Evolutionary conservation across 2,888 invertebrate genomes (phyloP).

Genomic region (Perithous albicinctus): DNA sequence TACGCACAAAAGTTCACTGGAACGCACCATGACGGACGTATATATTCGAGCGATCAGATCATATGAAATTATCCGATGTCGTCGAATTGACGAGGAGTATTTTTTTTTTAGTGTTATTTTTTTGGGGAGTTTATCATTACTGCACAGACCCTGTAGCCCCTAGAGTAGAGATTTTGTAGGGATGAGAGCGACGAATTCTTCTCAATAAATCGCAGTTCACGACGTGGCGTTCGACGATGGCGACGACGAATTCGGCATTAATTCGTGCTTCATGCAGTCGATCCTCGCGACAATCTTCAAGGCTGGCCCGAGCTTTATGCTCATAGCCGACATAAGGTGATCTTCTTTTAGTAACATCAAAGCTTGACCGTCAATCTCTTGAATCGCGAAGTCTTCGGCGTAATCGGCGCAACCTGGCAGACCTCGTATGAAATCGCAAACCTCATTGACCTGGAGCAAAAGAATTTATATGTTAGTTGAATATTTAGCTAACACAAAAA

Average conservation of each 20-base stretch:
- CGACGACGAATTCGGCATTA: slow-evolving; percentile 76
- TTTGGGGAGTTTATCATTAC: slow-evolving; percentile 13
- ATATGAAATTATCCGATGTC: background rate
- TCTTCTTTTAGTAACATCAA: slow-evolving; percentile 96
- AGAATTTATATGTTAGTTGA: background rate
- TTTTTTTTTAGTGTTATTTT: background rate
- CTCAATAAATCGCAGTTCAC: slow-evolving; percentile 53
- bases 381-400: slow-evolving; percentile 97
- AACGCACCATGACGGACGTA: background rate
- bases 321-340: slow-evolving; percentile 97
- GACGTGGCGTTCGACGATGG: slow-evolving; percentile 74
- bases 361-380: slow-evolving; percentile 98
- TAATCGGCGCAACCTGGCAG: slow-evolving; percentile 96
- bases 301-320: slow-evolving; percentile 98
- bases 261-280: slow-evolving; percentile 91
- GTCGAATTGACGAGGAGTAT: slow-evolving; percentile 1
- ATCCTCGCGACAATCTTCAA: slow-evolving; percentile 97
- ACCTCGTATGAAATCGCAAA: slow-evolving; percentile 94
- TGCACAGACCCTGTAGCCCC: slow-evolving; percentile 73
- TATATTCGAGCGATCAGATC: slow-evolving; percentile 3
- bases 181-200: slow-evolving; percentile 33
- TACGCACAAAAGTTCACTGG: slow-evolving; percentile 2
- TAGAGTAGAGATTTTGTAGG: slow-evolving; percentile 54
- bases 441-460: slow-evolving; percentile 90
- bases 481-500: background rate